phyloP scores from a whole-genome alignment of 2,888 invertebrate species.

The Gisinianus flammeolus region DNA sequence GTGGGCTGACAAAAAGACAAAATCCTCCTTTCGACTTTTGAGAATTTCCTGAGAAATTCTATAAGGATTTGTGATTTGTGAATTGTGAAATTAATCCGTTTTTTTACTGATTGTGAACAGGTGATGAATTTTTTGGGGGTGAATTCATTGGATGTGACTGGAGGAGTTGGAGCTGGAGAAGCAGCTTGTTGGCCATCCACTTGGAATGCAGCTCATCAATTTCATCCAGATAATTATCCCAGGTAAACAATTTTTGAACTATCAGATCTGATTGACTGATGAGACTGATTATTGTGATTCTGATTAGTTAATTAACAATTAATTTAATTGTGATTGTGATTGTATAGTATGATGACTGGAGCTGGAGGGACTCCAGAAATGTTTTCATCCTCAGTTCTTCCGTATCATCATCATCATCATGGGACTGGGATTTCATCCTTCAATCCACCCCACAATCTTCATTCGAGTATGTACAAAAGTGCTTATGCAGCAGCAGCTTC shows the following conservation, averaged over 20 bases:
- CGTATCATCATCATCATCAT: conserved; percentile 4
- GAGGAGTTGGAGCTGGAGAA: not conserved
- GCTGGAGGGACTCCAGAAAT: not conserved
- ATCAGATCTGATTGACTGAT: too few relatives aligned
- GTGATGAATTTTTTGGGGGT: conserved; percentile 53
- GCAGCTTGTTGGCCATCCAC: conserved; percentile 21
- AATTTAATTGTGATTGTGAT: not conserved
- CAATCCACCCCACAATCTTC: not conserved
- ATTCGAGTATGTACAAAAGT: not conserved
- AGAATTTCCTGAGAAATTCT: too few relatives aligned
- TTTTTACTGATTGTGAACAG: conserved; percentile 27
- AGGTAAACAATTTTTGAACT: not conserved
- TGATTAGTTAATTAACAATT: too few relatives aligned
- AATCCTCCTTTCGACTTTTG: too few relatives aligned
- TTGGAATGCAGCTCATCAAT: conserved; percentile 26
- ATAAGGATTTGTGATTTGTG: too few relatives aligned
- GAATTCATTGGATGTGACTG: not conserved
- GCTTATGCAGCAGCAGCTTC: not conserved
- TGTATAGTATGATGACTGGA: not conserved
- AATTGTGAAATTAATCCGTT: too few relatives aligned
- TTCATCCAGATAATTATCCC: conserved; percentile 1
- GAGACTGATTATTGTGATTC: too few relatives aligned
- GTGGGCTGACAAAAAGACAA: too few relatives aligned
- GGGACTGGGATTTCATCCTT: not conserved
- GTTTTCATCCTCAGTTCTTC: not conserved